Conservation (phyloP, 2,113 vertebrate species). For the Nesoenas mayeri region DNA sequence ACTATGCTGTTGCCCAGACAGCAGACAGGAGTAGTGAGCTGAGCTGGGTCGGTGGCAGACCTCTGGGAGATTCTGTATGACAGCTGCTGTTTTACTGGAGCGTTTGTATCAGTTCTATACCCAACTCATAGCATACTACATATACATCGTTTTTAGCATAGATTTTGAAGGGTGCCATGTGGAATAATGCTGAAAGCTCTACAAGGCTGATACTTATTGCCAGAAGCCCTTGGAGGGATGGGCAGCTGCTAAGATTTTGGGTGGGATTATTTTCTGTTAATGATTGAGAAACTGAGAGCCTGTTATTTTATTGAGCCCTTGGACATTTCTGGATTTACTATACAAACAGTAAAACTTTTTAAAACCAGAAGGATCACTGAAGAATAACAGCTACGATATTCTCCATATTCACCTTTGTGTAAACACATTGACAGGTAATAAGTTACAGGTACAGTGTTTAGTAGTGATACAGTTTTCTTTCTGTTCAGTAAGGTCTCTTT, state of each 20-base stretch:
- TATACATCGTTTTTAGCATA: neutral
- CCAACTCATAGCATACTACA: neutral
- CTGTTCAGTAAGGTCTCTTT: neutral
- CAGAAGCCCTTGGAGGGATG: neutral
- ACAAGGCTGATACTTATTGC: neutral
- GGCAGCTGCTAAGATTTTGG: neutral
- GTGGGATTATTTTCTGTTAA: neutral
- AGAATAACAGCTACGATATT: neutral
- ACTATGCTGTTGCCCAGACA: neutral
- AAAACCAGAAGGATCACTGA: neutral
- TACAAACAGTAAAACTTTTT: neutral
- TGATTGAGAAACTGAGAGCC: neutral
- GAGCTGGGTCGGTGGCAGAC: neutral
- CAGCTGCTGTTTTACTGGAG: neutral
- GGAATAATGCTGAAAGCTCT: neutral
- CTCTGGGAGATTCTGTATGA: neutral
- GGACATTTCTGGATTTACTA: neutral
- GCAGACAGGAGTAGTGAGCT: neutral
- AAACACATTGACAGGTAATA: neutral
- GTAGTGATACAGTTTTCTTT: neutral
- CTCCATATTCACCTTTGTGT: neutral
- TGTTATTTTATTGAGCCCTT: neutral
- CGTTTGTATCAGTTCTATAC: rapidly evolving
- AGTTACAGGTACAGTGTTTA: neutral
- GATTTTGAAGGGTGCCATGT: neutral